Base-by-base conservation (phyloP, 2,113 vertebrate genomes). In the Excalfactoria chinensis region DNA sequence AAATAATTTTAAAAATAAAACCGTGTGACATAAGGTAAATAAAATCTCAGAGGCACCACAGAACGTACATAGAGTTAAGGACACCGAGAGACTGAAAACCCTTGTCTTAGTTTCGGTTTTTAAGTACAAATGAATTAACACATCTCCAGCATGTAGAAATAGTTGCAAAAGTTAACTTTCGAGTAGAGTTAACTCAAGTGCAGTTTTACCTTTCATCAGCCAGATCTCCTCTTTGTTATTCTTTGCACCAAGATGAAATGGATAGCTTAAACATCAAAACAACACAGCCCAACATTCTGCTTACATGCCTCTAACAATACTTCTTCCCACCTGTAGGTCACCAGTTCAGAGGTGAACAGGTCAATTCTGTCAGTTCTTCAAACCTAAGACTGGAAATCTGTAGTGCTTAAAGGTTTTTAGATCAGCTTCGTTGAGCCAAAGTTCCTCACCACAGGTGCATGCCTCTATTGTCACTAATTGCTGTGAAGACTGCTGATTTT, bases 301-400 rank as follows among this genome's bases (percentile, higher is more conserved):
- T 94, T 97, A 98, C 97, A 96, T 97, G 97, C 96, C 95, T 82
- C 93, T 96, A 96, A 99, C 98, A 99, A 99, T 98, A 91, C 97
- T 92, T 89, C 96, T 97, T 95, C 97, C 98, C 98, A 99, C 99
- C 98, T 99, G 99, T 91, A 98, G 98, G 98, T 98, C 97, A 98
- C 90, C 87, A 97, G 98, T 98, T 98, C 98, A 98, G 95, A 94
- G 96, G 96, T 96, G 88, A 94, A 96, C 95, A 90, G 97, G 98
- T 97, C 97, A 97, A 75, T 92, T 93, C 93, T 97, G 96, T 97
- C 97, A 98, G 82, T 88, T 95, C 96, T 97, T 97, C 94, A 97
- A 97, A 93, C 90, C 86, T 60, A 94, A 95, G 83, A 90, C 84
- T 81, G 90, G 89, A 86, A 67, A 94, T 96, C 94, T 84, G 93